Evolutionary conservation across 2,113 vertebrate genomes (phyloP).

Genomic region (Hymenochirus boettgeri): DNA sequence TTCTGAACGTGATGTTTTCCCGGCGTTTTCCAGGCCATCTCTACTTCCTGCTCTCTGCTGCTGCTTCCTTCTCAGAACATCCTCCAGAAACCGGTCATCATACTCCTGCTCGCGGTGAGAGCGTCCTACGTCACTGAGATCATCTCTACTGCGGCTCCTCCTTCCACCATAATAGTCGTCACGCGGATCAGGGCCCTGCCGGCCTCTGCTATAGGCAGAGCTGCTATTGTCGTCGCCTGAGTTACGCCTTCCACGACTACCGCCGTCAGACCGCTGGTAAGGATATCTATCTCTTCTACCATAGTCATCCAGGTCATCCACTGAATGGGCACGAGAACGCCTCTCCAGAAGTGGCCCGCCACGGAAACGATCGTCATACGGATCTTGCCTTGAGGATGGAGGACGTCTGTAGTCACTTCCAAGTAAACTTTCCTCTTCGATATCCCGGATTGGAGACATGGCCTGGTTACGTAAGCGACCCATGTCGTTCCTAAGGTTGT

Average conservation of each 20-base stretch:
- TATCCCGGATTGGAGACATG: constrained; percentile 61
- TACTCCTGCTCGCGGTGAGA: constrained; percentile 54
- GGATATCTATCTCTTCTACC: constrained; percentile 50
- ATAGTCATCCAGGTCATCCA: constrained; percentile 78
- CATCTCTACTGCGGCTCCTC: constrained; percentile 78
- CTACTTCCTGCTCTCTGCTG: constrained; percentile 64
- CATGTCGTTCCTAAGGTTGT: constrained; percentile 45
- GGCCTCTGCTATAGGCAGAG: constrained; percentile 51
- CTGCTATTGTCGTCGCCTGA: constrained; percentile 64
- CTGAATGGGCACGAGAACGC: constrained; percentile 65
- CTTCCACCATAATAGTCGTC: constrained; percentile 47
- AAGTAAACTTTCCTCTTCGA: constrained; percentile 68
- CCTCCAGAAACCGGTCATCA: constrained; percentile 71
- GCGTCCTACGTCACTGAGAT: constrained; percentile 55
- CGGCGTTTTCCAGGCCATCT: constrained; percentile 65
- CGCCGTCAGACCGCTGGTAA: constrained; percentile 18
- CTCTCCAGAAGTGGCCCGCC: constrained; percentile 32
- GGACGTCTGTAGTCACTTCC: constrained; percentile 69
- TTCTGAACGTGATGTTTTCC: constrained; percentile 51
- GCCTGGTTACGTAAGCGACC: constrained; percentile 60
- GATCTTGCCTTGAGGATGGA: constrained; percentile 23
- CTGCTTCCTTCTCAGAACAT: constrained; percentile 77
- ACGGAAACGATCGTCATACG: constrained; percentile 49
- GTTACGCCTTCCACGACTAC: constrained; percentile 54
- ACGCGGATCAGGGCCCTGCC: constrained; percentile 54